A percentile compares a stretch with the other conserved stretches of the same genome.
Evolutionary conservation across 2,113 vertebrate species (phyloP).

Genomic region (Xenus cinereus): DNA sequence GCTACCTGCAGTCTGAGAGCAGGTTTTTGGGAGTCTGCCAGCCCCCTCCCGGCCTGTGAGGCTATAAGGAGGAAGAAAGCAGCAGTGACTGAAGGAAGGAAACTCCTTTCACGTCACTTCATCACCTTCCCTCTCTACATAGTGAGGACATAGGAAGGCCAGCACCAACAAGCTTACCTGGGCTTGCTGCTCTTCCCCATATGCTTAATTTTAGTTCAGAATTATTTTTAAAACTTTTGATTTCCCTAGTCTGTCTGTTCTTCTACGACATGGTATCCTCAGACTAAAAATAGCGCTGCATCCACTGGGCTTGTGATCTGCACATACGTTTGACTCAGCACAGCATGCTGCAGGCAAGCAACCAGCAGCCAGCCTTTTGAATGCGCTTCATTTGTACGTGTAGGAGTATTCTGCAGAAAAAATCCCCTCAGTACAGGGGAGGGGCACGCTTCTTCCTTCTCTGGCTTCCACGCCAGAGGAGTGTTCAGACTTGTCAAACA

Average conservation of each 20-base stretch:
- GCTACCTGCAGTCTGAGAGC: not conserved
- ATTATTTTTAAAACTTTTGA: constrained; percentile 40
- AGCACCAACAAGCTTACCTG: not conserved
- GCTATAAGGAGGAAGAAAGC: not conserved
- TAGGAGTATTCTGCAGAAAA: constrained; percentile 36
- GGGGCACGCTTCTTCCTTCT: not conserved
- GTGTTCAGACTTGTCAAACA: constrained; percentile 40
- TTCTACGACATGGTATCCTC: constrained; percentile 17
- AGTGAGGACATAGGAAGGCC: not conserved
- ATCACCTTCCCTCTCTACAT: not conserved
- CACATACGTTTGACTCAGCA: constrained; percentile 64
- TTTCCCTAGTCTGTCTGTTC: constrained; percentile 2
- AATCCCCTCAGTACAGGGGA: not conserved
- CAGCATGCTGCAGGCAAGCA: constrained; percentile 49
- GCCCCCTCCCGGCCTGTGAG: not conserved
- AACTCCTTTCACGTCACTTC: not conserved
- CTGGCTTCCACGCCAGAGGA: not conserved
- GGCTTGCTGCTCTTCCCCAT: not conserved
- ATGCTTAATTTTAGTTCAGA: not conserved
- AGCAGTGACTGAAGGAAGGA: not conserved
- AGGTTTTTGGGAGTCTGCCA: not conserved
- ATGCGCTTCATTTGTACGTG: not conserved
- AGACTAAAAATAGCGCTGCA: constrained; percentile 47
- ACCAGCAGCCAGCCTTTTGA: constrained; percentile 22
- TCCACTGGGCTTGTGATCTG: constrained; percentile 59